Percentiles rank a stretch among this genome's conserved stretches.
phyloP scores from a whole-genome alignment of 2,113 vertebrate species.

The Centrocercus urophasianus region DNA sequence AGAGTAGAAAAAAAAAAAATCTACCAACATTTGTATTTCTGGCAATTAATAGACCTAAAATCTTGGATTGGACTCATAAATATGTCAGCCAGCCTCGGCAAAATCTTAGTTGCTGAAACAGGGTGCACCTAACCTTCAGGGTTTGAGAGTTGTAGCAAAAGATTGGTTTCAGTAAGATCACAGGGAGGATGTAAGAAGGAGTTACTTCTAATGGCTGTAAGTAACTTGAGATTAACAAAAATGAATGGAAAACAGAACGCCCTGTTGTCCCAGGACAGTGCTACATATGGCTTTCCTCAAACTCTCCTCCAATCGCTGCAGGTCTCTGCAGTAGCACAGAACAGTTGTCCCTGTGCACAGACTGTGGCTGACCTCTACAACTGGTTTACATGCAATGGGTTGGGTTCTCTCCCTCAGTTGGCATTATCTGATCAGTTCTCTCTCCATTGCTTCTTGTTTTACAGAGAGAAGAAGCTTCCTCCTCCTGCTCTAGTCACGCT shows the following conservation, averaged over 20 bases:
- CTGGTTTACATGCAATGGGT: not conserved
- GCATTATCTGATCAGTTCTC: not conserved
- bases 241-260: not conserved
- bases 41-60: not conserved
- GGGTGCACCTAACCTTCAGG: not conserved
- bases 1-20: rapidly evolving
- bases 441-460: not conserved
- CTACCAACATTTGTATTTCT: not conserved
- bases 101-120: not conserved
- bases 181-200: not conserved
- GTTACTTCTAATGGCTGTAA: not conserved
- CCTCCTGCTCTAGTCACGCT: not conserved
- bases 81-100: not conserved
- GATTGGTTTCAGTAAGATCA: not conserved
- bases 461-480: not conserved
- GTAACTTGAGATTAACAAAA: not conserved
- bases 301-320: not conserved
- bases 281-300: not conserved
- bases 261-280: not conserved
- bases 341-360: not conserved
- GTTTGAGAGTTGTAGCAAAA: not conserved
- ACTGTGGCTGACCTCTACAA: not conserved
- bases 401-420: not conserved
- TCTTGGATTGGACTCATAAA: not conserved
- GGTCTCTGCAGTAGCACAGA: not conserved